Conservation (phyloP, 1,140 invertebrate species). For the Eupristina koningsbergeri region DNA sequence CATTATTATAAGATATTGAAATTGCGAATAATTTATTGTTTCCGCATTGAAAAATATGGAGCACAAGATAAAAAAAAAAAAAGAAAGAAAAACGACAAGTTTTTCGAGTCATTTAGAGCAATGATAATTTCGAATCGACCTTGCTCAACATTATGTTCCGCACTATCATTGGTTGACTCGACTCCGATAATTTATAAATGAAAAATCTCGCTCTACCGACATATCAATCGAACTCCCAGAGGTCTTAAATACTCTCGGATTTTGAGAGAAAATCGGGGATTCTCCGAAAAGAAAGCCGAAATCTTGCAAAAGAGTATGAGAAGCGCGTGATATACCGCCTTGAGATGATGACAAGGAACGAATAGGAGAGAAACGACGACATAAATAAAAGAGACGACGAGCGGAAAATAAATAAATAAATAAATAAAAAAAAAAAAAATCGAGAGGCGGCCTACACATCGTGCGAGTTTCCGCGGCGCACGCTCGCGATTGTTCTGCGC, state of each 20-base stretch:
- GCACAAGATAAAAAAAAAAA: no score
- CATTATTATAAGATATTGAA: no score
- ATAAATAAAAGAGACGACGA: background rate
- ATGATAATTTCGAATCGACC: background rate
- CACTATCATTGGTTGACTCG: background rate
- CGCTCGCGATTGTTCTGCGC: constrained; percentile 36
- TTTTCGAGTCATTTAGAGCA: no score
- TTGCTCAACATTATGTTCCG: background rate
- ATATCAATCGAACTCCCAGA: background rate
- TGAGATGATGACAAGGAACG: constrained; percentile 43
- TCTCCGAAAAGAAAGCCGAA: constrained; percentile 1
- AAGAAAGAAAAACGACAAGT: no score
- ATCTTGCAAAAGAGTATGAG: constrained; percentile 1
- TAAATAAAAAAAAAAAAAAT: constrained; percentile 29
- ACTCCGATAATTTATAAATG: background rate
- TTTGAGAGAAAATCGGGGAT: no score
- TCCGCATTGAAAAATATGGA: background rate
- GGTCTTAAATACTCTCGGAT: constrained; percentile 7
- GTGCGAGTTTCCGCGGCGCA: constrained; percentile 18
- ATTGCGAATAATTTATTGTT: background rate
- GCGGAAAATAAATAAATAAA: constrained; percentile 15
- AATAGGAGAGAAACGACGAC: constrained; percentile 27
- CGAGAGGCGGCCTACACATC: constrained; percentile 37
- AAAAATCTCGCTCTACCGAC: background rate
- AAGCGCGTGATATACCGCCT: constrained; percentile 32